Evolutionary conservation across 2,113 vertebrate species (phyloP), one percentile per base, ranked within the genome.

Genomic region (Aegithalos caudatus): DNA sequence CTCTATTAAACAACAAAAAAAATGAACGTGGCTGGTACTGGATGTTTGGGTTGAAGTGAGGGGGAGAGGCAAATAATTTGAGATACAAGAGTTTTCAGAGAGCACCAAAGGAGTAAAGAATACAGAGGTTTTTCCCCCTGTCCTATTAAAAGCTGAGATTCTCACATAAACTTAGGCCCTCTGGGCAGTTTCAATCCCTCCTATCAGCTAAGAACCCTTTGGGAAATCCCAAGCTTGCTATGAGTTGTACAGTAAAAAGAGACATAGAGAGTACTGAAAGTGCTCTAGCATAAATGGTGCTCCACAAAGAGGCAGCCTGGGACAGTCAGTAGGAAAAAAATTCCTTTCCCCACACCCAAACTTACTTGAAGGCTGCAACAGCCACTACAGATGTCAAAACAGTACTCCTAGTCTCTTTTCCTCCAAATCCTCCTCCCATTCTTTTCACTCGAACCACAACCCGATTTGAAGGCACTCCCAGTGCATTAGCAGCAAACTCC

Each of bases 371-470:
- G 10, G 99, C 99, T 73, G 99, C 99, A 29, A 99, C 93, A n/a
- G 99, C 99, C 11, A 98, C 98, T 19, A 95, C 98, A 1, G 98
- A 99, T 35, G 99, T 98, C 67, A 99, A 37, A 54, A 99, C 1
- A 2, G 97, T 98, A 85, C 92, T 98, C 27, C 99, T 98, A 10
- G 98, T 98, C 93, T 99, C 99, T 93, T 99, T 99, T n/a, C 99
- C 99, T 31, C 99, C 99, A 79, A 99, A 99, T 74, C 99, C 99
- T 82, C 99, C 99, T 44, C 99, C 99, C 97, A 99, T 98, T 96
- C 99, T 98, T 97, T 99, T 99, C 78, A 99, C 99, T 51, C 99
- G 98, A 64, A 99, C 98, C 73, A 99, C 92, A 86, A 99, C 86
- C 8, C 98, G 95, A 90, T 98, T 99, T 21, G 96, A 97, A 19